Base-by-base conservation (phyloP, 2,797 vertebrate genomes). In the Margarornis squamiger region DNA sequence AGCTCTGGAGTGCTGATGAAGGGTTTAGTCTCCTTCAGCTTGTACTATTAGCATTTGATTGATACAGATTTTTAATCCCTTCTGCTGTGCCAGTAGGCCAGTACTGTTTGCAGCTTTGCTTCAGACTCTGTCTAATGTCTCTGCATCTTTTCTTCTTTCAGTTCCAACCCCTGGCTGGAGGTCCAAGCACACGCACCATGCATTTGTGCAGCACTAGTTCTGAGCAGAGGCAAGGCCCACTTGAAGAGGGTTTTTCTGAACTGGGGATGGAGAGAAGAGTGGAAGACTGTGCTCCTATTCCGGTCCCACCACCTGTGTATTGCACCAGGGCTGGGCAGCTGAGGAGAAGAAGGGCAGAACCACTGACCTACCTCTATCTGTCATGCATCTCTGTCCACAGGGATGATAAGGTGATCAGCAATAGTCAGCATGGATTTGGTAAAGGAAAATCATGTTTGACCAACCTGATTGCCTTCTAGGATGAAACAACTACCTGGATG, bases 201-300 rank as follows among this genome's bases (percentile, higher is more conserved):
- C 8, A 4, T 46, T 57, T 54, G 23, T 7, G 24, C 26, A 34
- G 20, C 0, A 2, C 7, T 46, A 51, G n/a, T 10, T 34, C 27
- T 46, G 57, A 43, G 30, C 12, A 46, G 13, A 55, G 49, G 9
- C 21, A 82, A 71, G 79, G 14, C 10, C 16, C 12, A 24, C 10
- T 41, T 57, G n/a, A 46, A 48, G 43, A 83, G 30, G 20, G 17
- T 22, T 83, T 83, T 83, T 26, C 58, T 71, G 43, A 79, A 14
- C 32, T 54, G 27, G 22, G 14, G 86, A 45, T 21, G 43, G 41
- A 74, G 26, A 61, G 12, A 6, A 14, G 18, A 57, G 32, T 12
- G 15, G 38, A 20, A 45, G 23, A 30, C 7, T 41, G 14, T 21
- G 21, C 12, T 86, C 36, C 46, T 48, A 27, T 51, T 15, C 26